Evolutionary conservation across 2,797 vertebrate species (phyloP).

Genomic region (Rhinoraja longicauda): DNA sequence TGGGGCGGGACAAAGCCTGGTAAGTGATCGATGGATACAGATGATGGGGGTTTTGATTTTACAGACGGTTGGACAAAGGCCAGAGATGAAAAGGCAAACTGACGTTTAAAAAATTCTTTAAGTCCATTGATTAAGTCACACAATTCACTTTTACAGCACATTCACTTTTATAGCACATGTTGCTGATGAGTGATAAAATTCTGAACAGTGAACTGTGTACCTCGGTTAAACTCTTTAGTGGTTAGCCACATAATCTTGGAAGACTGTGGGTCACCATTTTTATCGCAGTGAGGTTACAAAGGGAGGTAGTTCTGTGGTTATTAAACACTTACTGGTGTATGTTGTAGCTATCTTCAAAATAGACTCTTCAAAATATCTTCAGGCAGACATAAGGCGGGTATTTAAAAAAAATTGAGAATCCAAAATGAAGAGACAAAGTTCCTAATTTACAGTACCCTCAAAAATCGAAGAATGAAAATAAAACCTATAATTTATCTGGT

Average conservation of each 20-base stretch:
- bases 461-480: not conserved
- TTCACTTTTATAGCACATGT: not conserved
- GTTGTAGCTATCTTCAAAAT: not conserved
- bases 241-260: conserved; percentile 18
- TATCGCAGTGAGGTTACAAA: not conserved
- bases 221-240: conserved; percentile 8
- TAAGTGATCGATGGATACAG: too few species aligned
- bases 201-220: not conserved
- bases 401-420: not conserved
- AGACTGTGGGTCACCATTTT: not conserved
- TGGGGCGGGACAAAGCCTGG: too few species aligned
- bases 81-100: too few species aligned
- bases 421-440: not conserved
- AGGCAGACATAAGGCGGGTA: not conserved
- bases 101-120: conserved; percentile 39
- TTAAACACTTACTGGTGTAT: not conserved
- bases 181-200: not conserved
- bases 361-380: not conserved
- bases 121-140: not conserved
- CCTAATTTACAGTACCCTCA: not conserved
- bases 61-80: too few species aligned
- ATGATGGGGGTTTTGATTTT: too few species aligned
- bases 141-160: not conserved
- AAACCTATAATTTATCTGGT: not conserved
- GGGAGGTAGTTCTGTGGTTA: not conserved